Evolutionary conservation across 2,888 invertebrate species (phyloP), one percentile per base, ranked within the genome.

Genomic region (Acleris cristana): DNA sequence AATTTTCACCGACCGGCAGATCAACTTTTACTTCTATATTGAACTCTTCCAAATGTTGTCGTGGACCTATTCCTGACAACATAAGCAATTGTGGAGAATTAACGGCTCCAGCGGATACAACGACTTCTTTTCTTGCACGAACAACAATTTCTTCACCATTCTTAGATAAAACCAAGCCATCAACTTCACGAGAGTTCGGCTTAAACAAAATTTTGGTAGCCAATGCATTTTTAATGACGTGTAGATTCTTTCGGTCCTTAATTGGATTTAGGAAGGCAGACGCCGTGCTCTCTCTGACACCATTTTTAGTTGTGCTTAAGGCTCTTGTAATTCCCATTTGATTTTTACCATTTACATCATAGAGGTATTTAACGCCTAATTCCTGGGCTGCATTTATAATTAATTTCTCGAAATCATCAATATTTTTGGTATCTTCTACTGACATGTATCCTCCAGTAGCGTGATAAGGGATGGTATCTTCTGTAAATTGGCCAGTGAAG

Each of bases 121-220:
- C 87, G 0, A 94, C 80, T 72, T 94, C 94, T 74, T 93, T 94
- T 55, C 71, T 88, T 2, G 83, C 89, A 16, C 78, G 79, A 0
- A 88, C 87, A 53, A 73, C 71, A 69, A 91, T 84, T 52, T 84
- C 80, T 59, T 79, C 76, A 0, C 88, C 88, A 19, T 85, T 76
- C 69, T 81, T 90, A 56, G 88, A 78, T 48, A 87, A 69, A 67
- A 90, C 71, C 65, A 93, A 80, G 2, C 94, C 93, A 1, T 83
- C 90, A 0, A 80, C 84, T 3, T 82, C 85, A 21, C 92, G 94
- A 0, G 90, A 88, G 12, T 83, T 73, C 0, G 85, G 82, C 71
- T 94, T 90, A 54, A 95, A 93, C 12, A 94, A 72, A 51, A 95
- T 79, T 72, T 92, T 89, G 1, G 88, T 93, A 0, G 89, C 95